Evolutionary conservation across 2,888 invertebrate genomes (phyloP).

Genomic region (Phania funesta): DNA sequence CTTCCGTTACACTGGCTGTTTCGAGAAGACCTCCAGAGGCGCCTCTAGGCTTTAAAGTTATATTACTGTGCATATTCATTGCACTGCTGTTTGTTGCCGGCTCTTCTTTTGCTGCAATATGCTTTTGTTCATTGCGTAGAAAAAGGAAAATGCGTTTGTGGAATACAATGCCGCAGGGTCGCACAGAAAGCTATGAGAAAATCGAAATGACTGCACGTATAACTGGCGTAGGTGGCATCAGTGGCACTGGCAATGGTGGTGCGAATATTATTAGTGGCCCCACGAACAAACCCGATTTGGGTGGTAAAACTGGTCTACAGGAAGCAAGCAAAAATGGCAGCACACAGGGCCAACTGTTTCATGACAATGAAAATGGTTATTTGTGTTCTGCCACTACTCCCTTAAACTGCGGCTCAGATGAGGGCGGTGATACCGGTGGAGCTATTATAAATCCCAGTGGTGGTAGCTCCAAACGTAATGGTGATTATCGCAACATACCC

Average conservation of each 20-base stretch:
- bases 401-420: constrained; percentile 71
- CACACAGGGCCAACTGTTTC: constrained; percentile 72
- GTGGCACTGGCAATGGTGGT: constrained; percentile 24
- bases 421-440: constrained; percentile 74
- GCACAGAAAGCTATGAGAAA: constrained; percentile 88
- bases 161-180: constrained; percentile 80
- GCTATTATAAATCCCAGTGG: constrained; percentile 80
- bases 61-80: constrained; percentile 86
- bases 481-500: constrained; percentile 87
- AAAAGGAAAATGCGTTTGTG: constrained; percentile 83
- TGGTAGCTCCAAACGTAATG: constrained; percentile 82
- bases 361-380: constrained; percentile 74
- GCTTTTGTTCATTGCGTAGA: constrained; percentile 82
- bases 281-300: constrained; percentile 73
- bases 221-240: constrained; percentile 72
- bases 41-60: constrained; percentile 83
- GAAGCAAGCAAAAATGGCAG: constrained; percentile 72
- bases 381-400: constrained; percentile 75
- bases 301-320: constrained; percentile 73
- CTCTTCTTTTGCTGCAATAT: constrained; percentile 85
- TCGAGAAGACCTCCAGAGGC: constrained; percentile 84
- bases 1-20: constrained; percentile 87
- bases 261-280: constrained; percentile 33
- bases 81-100: constrained; percentile 86
- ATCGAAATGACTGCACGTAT: constrained; percentile 86